A percentile compares a stretch with the other conserved stretches of the same genome.
Conservation (phyloP, 2,888 invertebrate genomes). For the Zhengitettix transpicula region DNA sequence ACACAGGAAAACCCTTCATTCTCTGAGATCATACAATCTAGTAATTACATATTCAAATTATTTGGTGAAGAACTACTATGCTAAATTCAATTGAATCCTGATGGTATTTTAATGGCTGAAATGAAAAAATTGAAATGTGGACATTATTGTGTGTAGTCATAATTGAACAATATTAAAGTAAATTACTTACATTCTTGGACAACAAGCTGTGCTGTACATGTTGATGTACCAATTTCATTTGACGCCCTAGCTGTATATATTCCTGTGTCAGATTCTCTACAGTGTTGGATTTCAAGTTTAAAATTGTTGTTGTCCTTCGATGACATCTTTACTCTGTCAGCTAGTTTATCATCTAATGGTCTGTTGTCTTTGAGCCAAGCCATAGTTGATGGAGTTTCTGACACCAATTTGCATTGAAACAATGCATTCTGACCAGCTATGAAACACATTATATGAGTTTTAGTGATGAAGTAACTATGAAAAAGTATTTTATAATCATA, state of each 20-base stretch:
- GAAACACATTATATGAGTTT: not conserved
- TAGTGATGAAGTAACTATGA: too few species aligned
- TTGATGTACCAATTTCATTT: slow-evolving; percentile 60
- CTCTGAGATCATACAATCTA: too few species aligned
- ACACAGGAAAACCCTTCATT: too few species aligned
- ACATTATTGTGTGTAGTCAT: too few species aligned
- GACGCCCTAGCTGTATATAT: slow-evolving; percentile 80
- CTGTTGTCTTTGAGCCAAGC: slow-evolving; percentile 81
- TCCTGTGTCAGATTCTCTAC: slow-evolving; percentile 61
- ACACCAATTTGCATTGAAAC: slow-evolving; percentile 61
- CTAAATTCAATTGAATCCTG: too few species aligned
- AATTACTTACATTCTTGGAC: slow-evolving; percentile 61
- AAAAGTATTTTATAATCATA: too few species aligned
- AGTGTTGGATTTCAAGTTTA: slow-evolving; percentile 58
- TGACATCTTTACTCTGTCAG: slow-evolving; percentile 52
- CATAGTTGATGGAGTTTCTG: slow-evolving; percentile 38
- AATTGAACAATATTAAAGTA: not conserved
- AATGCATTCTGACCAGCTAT: slow-evolving; percentile 68
- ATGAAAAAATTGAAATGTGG: too few species aligned
- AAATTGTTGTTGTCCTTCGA: slow-evolving; percentile 42
- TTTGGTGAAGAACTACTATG: too few species aligned
- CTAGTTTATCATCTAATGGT: slow-evolving; percentile 54
- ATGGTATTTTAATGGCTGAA: too few species aligned
- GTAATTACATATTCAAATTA: too few species aligned
- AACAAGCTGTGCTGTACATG: slow-evolving; percentile 73